These are phyloP conservation scores for Coregonus clupeaformis DNA, from an alignment of 2,113 vertebrate species.

Conservation along the genomic window DNA sequence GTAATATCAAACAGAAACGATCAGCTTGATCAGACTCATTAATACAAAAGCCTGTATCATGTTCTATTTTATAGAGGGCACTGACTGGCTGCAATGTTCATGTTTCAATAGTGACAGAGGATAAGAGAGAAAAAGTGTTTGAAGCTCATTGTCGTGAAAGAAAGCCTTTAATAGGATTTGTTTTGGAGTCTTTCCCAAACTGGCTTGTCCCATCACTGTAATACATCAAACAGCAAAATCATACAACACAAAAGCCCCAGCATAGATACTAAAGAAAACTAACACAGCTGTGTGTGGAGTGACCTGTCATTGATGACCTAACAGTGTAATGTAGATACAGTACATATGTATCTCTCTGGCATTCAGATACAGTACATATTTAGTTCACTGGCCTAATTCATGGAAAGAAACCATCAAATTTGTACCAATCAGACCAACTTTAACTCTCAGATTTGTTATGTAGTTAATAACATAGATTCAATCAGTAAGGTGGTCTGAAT, in stretches of 20 bases:
- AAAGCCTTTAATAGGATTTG: slow-evolving; percentile 8
- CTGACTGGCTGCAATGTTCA: no score
- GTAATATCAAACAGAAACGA: slow-evolving; percentile 15
- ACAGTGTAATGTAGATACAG: slow-evolving; percentile 29
- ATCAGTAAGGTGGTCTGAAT: no score
- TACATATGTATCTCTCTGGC: background rate
- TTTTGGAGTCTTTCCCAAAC: background rate
- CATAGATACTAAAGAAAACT: slow-evolving; percentile 18
- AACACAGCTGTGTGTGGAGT: slow-evolving; percentile 23
- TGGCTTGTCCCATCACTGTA: background rate
- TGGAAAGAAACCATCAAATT: background rate
- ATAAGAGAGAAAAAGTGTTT: no score
- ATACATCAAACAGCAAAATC: slow-evolving; percentile 4
- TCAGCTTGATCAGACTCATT: background rate
- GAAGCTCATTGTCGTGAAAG: no score
- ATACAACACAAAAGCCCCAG: slow-evolving; percentile 16
- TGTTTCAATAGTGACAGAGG: no score
- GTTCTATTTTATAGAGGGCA: no score
- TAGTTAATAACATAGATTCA: no score
- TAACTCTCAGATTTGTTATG: slow-evolving; percentile 6
- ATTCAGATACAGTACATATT: background rate
- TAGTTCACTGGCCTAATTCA: background rate
- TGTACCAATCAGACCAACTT: background rate
- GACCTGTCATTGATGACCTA: slow-evolving; percentile 17
- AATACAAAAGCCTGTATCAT: background rate